Base-by-base conservation (phyloP, 2,888 invertebrate species). In the Synanthedon tipuliformis region DNA sequence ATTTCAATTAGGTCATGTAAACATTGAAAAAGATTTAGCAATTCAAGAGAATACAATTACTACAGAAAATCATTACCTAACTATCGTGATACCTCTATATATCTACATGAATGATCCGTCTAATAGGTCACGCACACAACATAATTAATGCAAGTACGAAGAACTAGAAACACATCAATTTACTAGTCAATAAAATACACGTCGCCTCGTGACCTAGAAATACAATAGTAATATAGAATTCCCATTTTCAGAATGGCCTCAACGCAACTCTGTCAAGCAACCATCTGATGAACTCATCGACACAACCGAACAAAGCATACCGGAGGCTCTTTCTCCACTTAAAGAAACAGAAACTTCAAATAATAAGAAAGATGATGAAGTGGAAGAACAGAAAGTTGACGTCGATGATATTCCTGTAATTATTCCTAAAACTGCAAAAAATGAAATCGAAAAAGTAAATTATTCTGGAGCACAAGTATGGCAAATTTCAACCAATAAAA, bases 401-500 rank as follows among this genome's bases (percentile, higher is more conserved):
- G 52, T 51, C 53, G 63, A 66, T 18, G 61, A 58, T 23, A 12
- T 50, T 11, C 56, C 55, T 51, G 52, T 59, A 27, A 56, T 62
- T 16, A 53, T 61, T 27, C 54, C 62, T 11, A 72, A 68, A 62
- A 58, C 63, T 27, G 59, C 63, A 13, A 68, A 62, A 53, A 65
- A 66, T 50, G 69, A 66, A 53, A 57, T 56, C n/a, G 57, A 66
- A 13, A 83, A 68, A 65, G 87, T 93, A 49, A 90, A 90, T 52
- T 95, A 95, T 72, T 89, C 90, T 51, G 95, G 94, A 3, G 91
- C 92, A 15, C 94, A 95, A 78, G 76, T 95, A 13, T 93, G 94
- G 93, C 90, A 93, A 68, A 91, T 94, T 48, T 75, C 58, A 1
- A 81, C 78, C 3, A 66, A 88, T 78, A 67, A 89, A 89, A 59